Percentiles rank a stretch among this genome's conserved stretches.
phyloP scores from a whole-genome alignment of 1,140 invertebrate genomes.

The Camponotus pennsylvanicus region DNA sequence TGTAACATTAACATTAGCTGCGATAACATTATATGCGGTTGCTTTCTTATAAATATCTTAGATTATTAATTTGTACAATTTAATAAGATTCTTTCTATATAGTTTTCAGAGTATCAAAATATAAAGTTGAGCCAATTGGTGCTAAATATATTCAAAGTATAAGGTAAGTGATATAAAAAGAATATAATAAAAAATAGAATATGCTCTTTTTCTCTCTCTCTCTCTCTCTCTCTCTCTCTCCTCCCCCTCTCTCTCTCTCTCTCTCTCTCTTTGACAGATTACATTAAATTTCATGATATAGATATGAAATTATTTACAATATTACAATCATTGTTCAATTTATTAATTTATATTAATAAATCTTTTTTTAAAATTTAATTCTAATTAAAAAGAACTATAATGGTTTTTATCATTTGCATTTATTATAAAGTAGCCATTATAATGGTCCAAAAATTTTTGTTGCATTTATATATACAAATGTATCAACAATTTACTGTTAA shows the following conservation, averaged over 20 bases:
- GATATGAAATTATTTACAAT: not conserved
- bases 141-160: constrained; percentile 52
- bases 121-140: constrained; percentile 67
- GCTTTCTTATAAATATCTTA: not conserved
- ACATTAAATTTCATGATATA: constrained; percentile 7
- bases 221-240: too few species aligned
- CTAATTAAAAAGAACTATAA: not conserved
- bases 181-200: not conserved
- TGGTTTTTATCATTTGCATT: not conserved
- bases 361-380: not conserved
- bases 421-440: not conserved
- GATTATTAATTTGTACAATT: constrained; percentile 1
- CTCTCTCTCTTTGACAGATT: not conserved
- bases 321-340: not conserved
- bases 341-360: constrained; percentile 1
- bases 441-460: not conserved
- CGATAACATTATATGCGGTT: not conserved
- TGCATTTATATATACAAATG: not conserved
- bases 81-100: constrained; percentile 35
- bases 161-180: constrained; percentile 56
- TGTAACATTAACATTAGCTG: not conserved
- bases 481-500: not conserved
- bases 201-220: too few species aligned
- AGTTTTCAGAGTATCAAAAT: constrained; percentile 71
- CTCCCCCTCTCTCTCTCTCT: too few species aligned